Evolutionary conservation across 2,888 invertebrate genomes (phyloP).

Genomic region (Apodemia mormo): DNA sequence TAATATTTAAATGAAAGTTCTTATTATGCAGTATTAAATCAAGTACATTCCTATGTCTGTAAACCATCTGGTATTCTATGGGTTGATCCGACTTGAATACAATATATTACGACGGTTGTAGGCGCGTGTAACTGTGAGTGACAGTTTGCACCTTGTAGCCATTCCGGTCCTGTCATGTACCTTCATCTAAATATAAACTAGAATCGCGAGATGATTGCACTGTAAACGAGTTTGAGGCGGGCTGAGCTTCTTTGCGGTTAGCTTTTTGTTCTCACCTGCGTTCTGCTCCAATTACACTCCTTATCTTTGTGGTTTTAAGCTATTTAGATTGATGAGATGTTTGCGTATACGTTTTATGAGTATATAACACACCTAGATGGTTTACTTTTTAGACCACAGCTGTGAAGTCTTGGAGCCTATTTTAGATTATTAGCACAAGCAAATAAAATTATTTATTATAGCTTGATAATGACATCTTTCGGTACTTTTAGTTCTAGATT

Average conservation of each 20-base stretch:
- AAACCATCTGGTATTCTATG: constrained; percentile 3
- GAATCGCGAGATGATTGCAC: constrained; percentile 63
- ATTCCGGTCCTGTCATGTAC: constrained; percentile 57
- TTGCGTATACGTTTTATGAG: constrained; percentile 6
- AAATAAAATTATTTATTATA: too few relatives aligned
- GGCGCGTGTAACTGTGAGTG: constrained; percentile 51
- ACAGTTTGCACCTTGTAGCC: constrained; percentile 61
- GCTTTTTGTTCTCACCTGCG: constrained; percentile 68
- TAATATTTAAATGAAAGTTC: too few relatives aligned
- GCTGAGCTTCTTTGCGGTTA: constrained; percentile 54
- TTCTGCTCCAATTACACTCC: constrained; percentile 56
- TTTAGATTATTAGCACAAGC: too few relatives aligned
- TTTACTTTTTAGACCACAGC: neutral
- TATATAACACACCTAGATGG: neutral
- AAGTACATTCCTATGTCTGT: neutral
- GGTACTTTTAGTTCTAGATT: too few relatives aligned
- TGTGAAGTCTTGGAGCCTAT: neutral
- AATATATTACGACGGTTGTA: constrained; percentile 40
- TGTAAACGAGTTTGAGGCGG: constrained; percentile 58
- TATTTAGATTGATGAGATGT: constrained; percentile 25
- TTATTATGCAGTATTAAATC: neutral
- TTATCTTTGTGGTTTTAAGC: constrained; percentile 28
- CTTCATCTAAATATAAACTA: constrained; percentile 67
- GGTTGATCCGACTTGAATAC: constrained; percentile 5
- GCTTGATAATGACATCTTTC: too few relatives aligned